Conservation (phyloP, 2,113 vertebrate genomes). For the Callopanchax toddi region DNA sequence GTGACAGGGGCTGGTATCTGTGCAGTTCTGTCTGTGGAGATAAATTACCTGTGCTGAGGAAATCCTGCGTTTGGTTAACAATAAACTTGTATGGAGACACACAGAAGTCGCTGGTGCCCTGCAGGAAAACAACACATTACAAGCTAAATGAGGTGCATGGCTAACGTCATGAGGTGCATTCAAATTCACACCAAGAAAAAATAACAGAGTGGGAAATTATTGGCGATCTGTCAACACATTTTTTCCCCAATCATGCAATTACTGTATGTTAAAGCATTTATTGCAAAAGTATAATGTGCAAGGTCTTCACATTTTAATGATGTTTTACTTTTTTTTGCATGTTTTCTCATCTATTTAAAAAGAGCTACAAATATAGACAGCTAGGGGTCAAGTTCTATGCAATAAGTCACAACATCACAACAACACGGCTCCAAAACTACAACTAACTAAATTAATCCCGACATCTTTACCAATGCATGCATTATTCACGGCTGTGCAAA, state of each 20-base stretch:
- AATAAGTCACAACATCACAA: neutral
- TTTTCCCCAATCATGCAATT: neutral
- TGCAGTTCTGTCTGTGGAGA: constrained; percentile 4
- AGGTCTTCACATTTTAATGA: constrained; percentile 8
- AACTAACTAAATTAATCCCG: constrained; percentile 9
- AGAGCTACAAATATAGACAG: constrained; percentile 29
- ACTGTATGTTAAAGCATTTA: neutral
- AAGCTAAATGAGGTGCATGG: neutral
- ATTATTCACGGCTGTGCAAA: constrained; percentile 16
- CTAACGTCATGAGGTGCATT: constrained; percentile 19
- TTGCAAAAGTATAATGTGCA: neutral
- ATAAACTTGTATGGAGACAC: constrained; percentile 91
- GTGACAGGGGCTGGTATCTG: constrained; percentile 15
- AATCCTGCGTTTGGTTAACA: constrained; percentile 85
- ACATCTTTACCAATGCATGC: neutral
- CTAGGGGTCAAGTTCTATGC: constrained; percentile 21
- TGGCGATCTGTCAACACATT: constrained; percentile 14
- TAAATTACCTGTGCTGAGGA: constrained; percentile 83
- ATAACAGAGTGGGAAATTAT: constrained; percentile 15
- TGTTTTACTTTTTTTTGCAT: constrained; percentile 9
- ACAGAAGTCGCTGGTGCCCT: constrained; percentile 97
- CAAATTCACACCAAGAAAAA: constrained; percentile 17
- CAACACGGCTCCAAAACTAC: neutral
- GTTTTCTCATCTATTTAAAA: constrained; percentile 11
- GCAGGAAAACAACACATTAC: constrained; percentile 28